A percentile compares a stretch with the other conserved stretches of the same genome.
phyloP scores from a whole-genome alignment of 2,113 vertebrate genomes.

The Charina bottae region DNA sequence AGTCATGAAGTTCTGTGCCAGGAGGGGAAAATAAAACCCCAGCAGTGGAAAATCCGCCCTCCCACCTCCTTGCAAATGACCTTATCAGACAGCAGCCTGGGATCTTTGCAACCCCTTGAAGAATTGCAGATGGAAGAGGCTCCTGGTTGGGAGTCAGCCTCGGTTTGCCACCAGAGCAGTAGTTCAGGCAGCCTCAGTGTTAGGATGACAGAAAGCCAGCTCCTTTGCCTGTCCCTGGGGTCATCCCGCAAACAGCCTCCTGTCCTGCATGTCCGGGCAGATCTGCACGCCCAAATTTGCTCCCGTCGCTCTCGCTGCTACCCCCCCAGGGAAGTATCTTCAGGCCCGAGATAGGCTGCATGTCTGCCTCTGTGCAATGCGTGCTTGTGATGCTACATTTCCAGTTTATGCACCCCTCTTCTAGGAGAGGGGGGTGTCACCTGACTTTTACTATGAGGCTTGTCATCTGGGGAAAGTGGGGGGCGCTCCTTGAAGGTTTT shows the following conservation, averaged over 20 bases:
- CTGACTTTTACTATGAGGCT: neutral
- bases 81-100: neutral
- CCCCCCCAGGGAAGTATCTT: neutral
- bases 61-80: conserved; percentile 25
- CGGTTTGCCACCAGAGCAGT: neutral
- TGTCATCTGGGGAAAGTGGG: neutral
- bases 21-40: neutral
- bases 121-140: conserved; percentile 13
- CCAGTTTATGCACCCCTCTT: neutral
- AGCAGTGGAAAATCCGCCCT: neutral
- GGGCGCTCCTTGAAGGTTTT: neutral
- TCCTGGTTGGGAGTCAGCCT: neutral
- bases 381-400: neutral
- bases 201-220: conserved; percentile 76
- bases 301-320: neutral
- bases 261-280: neutral
- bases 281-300: neutral
- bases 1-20: conserved; percentile 22
- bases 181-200: conserved; percentile 67
- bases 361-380: neutral
- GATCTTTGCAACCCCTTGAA: neutral
- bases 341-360: too few species aligned
- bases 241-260: conserved; percentile 47
- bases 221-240: conserved; percentile 69
- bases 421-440: neutral